Conservation (phyloP, 2,888 invertebrate species). For the Anarsia innoxiella region DNA sequence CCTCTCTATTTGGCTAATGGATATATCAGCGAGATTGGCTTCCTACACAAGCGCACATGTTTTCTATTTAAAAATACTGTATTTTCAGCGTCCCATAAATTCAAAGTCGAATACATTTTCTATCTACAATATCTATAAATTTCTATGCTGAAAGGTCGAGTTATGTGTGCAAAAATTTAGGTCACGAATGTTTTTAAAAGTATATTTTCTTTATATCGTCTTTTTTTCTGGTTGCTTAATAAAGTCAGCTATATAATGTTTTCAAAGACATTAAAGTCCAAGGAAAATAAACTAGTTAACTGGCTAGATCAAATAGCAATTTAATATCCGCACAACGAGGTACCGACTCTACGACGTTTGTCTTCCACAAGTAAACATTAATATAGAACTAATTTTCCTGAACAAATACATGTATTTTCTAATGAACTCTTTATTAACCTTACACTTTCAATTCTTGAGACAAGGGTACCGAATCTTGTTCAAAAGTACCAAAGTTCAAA, state of each 20-base stretch:
- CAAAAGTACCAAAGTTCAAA: too few relatives aligned
- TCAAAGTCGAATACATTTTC: constrained; percentile 1
- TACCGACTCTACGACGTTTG: too few relatives aligned
- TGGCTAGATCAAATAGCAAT: constrained; percentile 32
- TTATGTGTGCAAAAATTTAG: too few relatives aligned
- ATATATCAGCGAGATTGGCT: constrained; percentile 55
- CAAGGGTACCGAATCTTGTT: too few relatives aligned
- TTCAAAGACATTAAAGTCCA: constrained; percentile 17
- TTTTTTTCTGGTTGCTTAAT: too few relatives aligned
- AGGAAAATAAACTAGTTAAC: constrained; percentile 30
- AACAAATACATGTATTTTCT: neutral
- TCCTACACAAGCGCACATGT: constrained; percentile 36
- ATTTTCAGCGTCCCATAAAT: constrained; percentile 7
- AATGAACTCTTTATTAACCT: too few relatives aligned
- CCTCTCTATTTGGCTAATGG: constrained; percentile 55
- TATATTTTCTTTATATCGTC: too few relatives aligned
- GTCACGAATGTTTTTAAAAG: too few relatives aligned
- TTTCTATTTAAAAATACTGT: constrained; percentile 35
- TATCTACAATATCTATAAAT: neutral
- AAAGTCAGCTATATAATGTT: neutral
- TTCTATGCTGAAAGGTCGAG: neutral
- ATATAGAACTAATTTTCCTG: constrained; percentile 14
- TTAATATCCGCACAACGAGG: constrained; percentile 38
- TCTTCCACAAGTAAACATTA: constrained; percentile 27
- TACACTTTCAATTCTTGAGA: too few relatives aligned